phyloP scores from a whole-genome alignment of 2,113 vertebrate genomes.

The Anoura caudifer region DNA sequence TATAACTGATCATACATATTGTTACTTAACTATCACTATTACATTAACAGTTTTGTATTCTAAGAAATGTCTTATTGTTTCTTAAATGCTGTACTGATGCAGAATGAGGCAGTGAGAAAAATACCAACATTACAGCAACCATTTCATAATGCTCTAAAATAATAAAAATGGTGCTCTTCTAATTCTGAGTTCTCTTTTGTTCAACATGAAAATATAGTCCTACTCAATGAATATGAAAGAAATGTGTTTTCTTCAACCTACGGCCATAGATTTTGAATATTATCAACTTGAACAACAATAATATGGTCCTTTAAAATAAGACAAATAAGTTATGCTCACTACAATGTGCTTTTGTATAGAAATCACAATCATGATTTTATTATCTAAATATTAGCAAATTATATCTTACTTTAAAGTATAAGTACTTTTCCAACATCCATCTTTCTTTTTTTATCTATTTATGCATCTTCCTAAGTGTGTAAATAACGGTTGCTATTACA shows the following conservation, averaged over 20 bases:
- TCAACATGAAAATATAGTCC: conserved; percentile 33
- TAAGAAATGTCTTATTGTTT: background rate
- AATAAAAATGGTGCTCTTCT: background rate
- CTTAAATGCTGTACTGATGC: background rate
- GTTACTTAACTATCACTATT: background rate
- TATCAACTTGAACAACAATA: background rate
- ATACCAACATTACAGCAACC: background rate
- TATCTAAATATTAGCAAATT: background rate
- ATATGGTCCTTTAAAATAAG: background rate
- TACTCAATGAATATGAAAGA: background rate
- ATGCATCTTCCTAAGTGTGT: background rate
- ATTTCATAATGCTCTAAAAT: background rate
- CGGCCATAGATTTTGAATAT: background rate
- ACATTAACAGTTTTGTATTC: background rate
- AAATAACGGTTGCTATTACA: background rate
- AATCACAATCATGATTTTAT: background rate
- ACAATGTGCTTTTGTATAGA: background rate
- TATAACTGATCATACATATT: background rate
- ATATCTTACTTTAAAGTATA: background rate
- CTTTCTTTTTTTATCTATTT: background rate
- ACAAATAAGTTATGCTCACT: background rate
- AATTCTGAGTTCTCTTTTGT: background rate
- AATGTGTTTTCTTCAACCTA: background rate
- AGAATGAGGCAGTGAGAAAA: background rate
- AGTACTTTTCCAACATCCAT: background rate